Evolutionary conservation across 2,797 vertebrate genomes (phyloP).

Genomic region (Amniataba percoides): DNA sequence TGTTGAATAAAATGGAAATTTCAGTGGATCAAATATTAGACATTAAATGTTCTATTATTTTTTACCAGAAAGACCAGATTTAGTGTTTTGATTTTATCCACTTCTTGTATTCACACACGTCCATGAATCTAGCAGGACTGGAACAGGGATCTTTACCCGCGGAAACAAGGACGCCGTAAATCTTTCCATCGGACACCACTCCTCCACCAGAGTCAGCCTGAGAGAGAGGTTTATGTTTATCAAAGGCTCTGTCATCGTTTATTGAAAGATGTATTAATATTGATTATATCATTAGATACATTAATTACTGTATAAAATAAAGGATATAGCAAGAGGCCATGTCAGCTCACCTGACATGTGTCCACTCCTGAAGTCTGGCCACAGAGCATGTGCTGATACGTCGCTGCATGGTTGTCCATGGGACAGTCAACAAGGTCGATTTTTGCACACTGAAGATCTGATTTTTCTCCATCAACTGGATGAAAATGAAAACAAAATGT

Average conservation of each 20-base stretch:
- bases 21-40: neutral
- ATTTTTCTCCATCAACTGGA: rapidly evolving
- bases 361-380: too few species aligned
- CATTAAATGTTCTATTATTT: too few species aligned
- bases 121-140: neutral
- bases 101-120: neutral
- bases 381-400: too few species aligned
- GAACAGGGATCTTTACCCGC: rapidly evolving
- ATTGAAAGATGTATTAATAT: too few species aligned
- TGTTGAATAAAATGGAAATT: too few species aligned
- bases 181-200: rapidly evolving
- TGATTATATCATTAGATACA: too few species aligned
- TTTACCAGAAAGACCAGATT: neutral
- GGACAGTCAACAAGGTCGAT: rapidly evolving
- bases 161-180: neutral
- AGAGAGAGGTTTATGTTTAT: neutral
- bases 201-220: conserved; percentile 21
- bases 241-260: neutral
- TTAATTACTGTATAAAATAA: neutral
- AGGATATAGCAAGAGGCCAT: neutral
- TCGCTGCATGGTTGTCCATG: too few species aligned
- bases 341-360: rapidly evolving
- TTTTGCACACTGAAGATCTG: rapidly evolving
- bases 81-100: neutral
- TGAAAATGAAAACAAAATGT: too few species aligned